A percentile compares a stretch with the other conserved stretches of the same genome.
Evolutionary conservation across 2,797 vertebrate species (phyloP).

Genomic region (Pangasius macronema): DNA sequence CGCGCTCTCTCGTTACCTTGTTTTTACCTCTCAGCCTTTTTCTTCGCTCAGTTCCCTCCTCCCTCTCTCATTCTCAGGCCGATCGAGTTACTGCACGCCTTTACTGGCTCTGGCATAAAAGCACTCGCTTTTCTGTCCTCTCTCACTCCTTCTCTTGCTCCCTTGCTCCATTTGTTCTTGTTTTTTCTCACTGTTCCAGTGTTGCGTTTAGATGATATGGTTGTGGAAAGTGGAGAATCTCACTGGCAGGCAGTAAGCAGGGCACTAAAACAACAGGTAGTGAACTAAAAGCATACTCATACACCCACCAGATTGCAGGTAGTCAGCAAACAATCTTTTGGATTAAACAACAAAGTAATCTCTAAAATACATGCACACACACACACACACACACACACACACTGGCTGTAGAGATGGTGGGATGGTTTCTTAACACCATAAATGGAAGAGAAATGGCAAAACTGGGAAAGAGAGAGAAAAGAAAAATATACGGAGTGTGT

Average conservation of each 20-base stretch:
- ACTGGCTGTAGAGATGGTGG: conserved; percentile 7
- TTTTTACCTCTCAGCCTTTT: conserved; percentile 56
- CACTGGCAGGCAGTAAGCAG: conserved; percentile 53
- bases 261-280: conserved; percentile 39
- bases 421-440: conserved; percentile 63
- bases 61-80: conserved; percentile 22
- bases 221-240: conserved; percentile 1
- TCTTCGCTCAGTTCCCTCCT: conserved; percentile 1
- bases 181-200: conserved; percentile 18
- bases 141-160: conserved; percentile 18
- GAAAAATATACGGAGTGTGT: conserved; percentile 38
- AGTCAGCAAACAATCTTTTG: conserved; percentile 3
- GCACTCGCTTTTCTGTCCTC: conserved; percentile 23
- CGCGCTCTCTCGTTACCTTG: conserved; percentile 56
- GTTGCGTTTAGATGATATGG: conserved; percentile 24
- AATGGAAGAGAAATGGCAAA: conserved; percentile 70
- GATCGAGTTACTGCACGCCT: conserved; percentile 50
- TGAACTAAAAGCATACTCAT: conserved; percentile 43
- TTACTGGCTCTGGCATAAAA: conserved; percentile 44
- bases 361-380: conserved; percentile 20
- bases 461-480: conserved; percentile 34
- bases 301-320: conserved; percentile 8
- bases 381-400: conserved; percentile 36
- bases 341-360: neutral
- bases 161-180: conserved; percentile 46